Evolutionary conservation across 2,113 vertebrate genomes (phyloP).

Genomic region (Anoplopoma fimbria): DNA sequence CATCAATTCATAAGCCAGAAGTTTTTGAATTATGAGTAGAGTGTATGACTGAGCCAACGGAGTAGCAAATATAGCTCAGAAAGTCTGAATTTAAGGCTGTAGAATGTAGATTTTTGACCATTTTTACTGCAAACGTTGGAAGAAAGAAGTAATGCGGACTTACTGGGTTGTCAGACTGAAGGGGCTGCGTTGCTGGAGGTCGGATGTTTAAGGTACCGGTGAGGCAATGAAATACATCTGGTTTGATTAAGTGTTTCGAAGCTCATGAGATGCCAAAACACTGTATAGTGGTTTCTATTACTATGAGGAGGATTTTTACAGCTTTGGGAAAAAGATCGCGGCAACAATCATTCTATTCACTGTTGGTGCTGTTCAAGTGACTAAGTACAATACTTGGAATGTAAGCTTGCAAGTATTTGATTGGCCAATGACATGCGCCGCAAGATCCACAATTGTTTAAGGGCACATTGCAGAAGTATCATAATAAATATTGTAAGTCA

Average conservation of each 20-base stretch:
- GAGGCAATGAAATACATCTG: conserved; percentile 11
- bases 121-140: conserved; percentile 38
- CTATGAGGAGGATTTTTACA: neutral
- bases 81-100: conserved; percentile 21
- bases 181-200: neutral
- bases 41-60: conserved; percentile 31
- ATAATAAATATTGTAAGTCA: neutral
- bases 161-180: conserved; percentile 14
- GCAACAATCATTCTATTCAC: neutral
- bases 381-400: neutral
- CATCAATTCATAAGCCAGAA: conserved; percentile 33
- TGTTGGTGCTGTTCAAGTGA: neutral
- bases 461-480: neutral
- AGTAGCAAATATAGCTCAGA: conserved; percentile 18
- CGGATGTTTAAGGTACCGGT: conserved; percentile 1
- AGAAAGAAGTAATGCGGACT: neutral
- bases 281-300: neutral
- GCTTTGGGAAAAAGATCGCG: neutral
- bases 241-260: neutral
- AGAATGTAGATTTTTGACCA: conserved; percentile 15
- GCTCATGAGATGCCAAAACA: conserved; percentile 1
- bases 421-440: neutral
- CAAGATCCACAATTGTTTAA: neutral
- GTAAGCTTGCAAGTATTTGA: neutral
- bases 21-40: conserved; percentile 39